Evolutionary conservation across 2,797 vertebrate species (phyloP), one percentile per base, ranked within the genome.

Genomic region (Danio aesculapii): DNA sequence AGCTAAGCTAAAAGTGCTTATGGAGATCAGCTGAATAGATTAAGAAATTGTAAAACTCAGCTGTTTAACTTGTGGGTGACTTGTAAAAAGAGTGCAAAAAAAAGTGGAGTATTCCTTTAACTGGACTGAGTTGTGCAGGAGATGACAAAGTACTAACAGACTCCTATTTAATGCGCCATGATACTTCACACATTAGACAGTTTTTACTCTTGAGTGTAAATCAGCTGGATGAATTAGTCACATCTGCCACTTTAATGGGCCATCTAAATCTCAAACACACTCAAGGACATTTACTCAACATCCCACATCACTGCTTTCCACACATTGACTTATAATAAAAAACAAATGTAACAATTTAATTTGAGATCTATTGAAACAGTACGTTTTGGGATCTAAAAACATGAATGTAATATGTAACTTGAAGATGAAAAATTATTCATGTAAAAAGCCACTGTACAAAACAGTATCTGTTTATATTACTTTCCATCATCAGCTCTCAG

Each of bases 261-360:
- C 57, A 83, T 68, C 75, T 62, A 61, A 57, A 69, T 80, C 76
- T 85, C 39, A 70, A 69, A 57, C 19, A 30, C 73, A 83, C 77
- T 82, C 55, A 85, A 88, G 78, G 52, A 55, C 44, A 72, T 64
- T 61, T 39, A 83, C 14, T 55, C 76, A 77, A 59, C 76, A 86
- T 84, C 76, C 83, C 71, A 86, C 79, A 86, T 84, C 86, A 76
- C 41, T 79, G 80, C 86, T 72, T 1, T 16, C 74, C 82, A 87
- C 77, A 84, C 82, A 67, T 77, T 87, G 39, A 66, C 82, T 75
- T 74, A 83, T 47, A 59, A 49, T 41, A 41, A 17, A 58, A 69
- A 68, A 57, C 30, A 6, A 52, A 70, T 41, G 44, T 59, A 58
- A 59, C 9, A 17, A 50, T 57, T 19, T 39, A 8, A 39, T 69